These are phyloP conservation scores for Helicorthomorpha holstii DNA, from an alignment of 1,140 invertebrate genomes.

Conservation along the genomic window DNA sequence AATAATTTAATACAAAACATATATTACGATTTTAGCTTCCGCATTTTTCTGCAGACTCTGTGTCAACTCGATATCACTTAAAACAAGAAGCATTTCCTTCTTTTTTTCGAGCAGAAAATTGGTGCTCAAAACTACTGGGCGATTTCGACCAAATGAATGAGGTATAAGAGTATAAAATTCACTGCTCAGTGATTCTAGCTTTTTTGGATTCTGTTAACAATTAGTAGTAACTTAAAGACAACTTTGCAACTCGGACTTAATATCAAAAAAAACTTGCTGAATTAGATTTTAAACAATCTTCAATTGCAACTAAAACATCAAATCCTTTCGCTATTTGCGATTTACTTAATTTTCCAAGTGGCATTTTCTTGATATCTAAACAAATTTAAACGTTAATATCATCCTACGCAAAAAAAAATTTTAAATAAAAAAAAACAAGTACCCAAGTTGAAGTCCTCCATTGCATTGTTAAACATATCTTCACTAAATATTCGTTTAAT, in stretches of 20 bases:
- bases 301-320: conserved; percentile 27
- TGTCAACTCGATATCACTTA: conserved; percentile 31
- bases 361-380: conserved; percentile 34
- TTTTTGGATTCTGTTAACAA: background rate
- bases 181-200: conserved; percentile 20
- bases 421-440: conserved; percentile 8
- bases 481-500: conserved; percentile 29
- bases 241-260: conserved; percentile 8
- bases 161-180: conserved; percentile 32
- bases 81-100: conserved; percentile 29
- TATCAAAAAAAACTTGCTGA: too few relatives aligned
- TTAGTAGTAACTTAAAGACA: too few relatives aligned
- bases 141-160: conserved; percentile 27
- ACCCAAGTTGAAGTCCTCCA: conserved; percentile 24
- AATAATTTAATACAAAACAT: too few relatives aligned
- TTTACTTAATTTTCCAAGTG: conserved; percentile 31
- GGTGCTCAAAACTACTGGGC: conserved; percentile 23
- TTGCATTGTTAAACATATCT: conserved; percentile 29
- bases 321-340: conserved; percentile 31
- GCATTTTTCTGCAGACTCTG: conserved; percentile 27
- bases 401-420: too few relatives aligned
- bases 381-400: too few relatives aligned
- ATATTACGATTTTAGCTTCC: too few relatives aligned
- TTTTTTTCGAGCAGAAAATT: conserved; percentile 23
- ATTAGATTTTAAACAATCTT: too few relatives aligned